These are phyloP conservation scores for Drosophila niveifrons DNA, from an alignment of 2,888 invertebrate species.

Conservation along the genomic window DNA sequence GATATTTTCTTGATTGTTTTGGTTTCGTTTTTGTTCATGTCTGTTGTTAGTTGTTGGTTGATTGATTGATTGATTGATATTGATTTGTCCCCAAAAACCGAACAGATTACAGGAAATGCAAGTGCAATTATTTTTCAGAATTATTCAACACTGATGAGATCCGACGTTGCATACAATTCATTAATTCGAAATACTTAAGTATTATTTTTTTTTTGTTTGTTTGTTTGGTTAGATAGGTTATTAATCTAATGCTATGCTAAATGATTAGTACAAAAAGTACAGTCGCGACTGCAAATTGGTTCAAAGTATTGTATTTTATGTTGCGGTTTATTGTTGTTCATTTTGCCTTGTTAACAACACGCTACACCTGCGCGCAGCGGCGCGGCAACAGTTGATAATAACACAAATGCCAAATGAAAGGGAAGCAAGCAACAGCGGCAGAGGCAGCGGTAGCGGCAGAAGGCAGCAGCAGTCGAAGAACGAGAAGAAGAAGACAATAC, in stretches of 20 bases:
- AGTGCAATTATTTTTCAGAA: conserved; percentile 51
- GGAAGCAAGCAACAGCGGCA: conserved; percentile 45
- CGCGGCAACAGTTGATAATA: conserved; percentile 64
- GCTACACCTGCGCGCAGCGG: conserved; percentile 77
- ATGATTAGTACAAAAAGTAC: conserved; percentile 64
- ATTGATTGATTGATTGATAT: conserved; percentile 26
- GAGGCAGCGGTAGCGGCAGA: conserved; percentile 22
- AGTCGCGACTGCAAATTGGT: conserved; percentile 66
- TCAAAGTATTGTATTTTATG: conserved; percentile 48
- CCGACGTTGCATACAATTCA: conserved; percentile 45
- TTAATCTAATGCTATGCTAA: conserved; percentile 59
- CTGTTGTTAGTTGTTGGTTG: conserved; percentile 39
- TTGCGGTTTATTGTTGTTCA: conserved; percentile 59
- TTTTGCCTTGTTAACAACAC: conserved; percentile 66
- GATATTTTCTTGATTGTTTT: conserved; percentile 38
- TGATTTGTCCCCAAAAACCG: conserved; percentile 73
- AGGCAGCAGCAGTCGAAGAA: conserved; percentile 27
- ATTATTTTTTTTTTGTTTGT: conserved; percentile 6
- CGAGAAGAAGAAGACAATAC: conserved; percentile 55
- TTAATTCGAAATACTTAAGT: conserved; percentile 41
- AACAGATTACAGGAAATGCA: conserved; percentile 66
- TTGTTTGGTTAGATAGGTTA: conserved; percentile 45
- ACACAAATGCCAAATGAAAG: conserved; percentile 56
- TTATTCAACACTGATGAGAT: conserved; percentile 48
- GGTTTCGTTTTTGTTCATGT: conserved; percentile 21